These are phyloP conservation scores for Rhyacichthys aspro DNA, from an alignment of 2,797 vertebrate species.

Conservation along the genomic window DNA sequence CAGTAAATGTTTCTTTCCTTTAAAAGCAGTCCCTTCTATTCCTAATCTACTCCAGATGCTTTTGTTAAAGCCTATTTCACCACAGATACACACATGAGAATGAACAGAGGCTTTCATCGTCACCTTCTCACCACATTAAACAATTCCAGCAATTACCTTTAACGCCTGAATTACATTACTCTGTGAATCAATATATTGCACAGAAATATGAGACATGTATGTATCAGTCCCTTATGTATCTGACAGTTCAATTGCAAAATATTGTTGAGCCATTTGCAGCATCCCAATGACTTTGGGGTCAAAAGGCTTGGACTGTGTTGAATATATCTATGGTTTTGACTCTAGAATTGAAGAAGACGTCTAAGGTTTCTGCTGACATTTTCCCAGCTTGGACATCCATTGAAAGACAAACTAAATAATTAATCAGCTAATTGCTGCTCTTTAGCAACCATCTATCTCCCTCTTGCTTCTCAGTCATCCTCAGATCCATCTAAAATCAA, in stretches of 20 bases:
- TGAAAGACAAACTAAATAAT: conserved; percentile 74
- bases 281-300: background rate
- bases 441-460: conserved; percentile 67
- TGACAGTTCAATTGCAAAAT: too few relatives aligned
- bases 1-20: conserved; percentile 17
- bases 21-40: conserved; percentile 13
- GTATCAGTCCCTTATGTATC: too few relatives aligned
- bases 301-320: background rate
- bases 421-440: conserved; percentile 80
- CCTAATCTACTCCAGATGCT: background rate
- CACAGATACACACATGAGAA: background rate
- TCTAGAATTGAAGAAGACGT: conserved; percentile 33
- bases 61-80: conserved; percentile 36
- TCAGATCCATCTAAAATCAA: conserved; percentile 61
- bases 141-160: background rate
- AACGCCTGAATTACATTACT: background rate
- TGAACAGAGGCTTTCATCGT: background rate
- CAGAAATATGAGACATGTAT: background rate
- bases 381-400: conserved; percentile 63
- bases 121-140: conserved; percentile 1
- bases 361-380: conserved; percentile 52
- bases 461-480: conserved; percentile 45
- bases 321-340: conserved; percentile 30
- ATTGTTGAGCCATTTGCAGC: background rate
- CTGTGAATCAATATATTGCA: background rate